Conservation (phyloP, 2,888 invertebrate genomes). For the Epirrita christyi region DNA sequence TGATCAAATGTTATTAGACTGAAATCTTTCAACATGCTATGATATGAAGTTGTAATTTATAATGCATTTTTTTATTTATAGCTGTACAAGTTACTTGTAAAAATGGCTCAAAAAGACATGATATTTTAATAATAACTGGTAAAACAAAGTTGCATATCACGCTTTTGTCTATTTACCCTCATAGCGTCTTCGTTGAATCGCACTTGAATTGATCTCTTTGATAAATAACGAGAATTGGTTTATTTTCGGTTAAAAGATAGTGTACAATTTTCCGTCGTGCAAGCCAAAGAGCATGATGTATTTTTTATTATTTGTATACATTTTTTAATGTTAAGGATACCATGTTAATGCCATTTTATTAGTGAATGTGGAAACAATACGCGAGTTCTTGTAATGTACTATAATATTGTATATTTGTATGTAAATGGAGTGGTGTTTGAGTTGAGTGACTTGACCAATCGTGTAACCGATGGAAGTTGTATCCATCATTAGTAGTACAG, state of each 20-base stretch:
- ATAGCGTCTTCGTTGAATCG: conserved; percentile 56
- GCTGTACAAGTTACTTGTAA: conserved; percentile 37
- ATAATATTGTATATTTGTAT: conserved; percentile 83
- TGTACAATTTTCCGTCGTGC: conserved; percentile 79
- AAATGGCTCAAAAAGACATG: conserved; percentile 62
- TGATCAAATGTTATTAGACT: conserved; percentile 83
- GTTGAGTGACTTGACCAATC: conserved; percentile 81
- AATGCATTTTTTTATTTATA: conserved; percentile 43
- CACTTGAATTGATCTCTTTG: conserved; percentile 76
- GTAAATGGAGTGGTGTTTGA: conserved; percentile 72
- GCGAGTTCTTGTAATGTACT: conserved; percentile 77
- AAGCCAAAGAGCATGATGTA: conserved; percentile 85
- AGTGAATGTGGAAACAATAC: conserved; percentile 76
- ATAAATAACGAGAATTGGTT: conserved; percentile 71
- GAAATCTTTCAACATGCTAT: conserved; percentile 65
- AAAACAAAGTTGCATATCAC: conserved; percentile 74
- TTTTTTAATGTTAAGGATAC: conserved; percentile 76
- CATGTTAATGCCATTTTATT: conserved; percentile 82
- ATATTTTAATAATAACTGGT: conserved; percentile 50
- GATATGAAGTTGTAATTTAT: conserved; percentile 54
- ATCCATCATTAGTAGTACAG: conserved; percentile 67
- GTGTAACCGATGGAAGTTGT: conserved; percentile 65
- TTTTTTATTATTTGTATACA: conserved; percentile 80
- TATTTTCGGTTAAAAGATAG: conserved; percentile 54
- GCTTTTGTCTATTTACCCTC: conserved; percentile 48